phyloP scores from a whole-genome alignment of 2,888 invertebrate genomes.

The Marronus borbonicus region DNA sequence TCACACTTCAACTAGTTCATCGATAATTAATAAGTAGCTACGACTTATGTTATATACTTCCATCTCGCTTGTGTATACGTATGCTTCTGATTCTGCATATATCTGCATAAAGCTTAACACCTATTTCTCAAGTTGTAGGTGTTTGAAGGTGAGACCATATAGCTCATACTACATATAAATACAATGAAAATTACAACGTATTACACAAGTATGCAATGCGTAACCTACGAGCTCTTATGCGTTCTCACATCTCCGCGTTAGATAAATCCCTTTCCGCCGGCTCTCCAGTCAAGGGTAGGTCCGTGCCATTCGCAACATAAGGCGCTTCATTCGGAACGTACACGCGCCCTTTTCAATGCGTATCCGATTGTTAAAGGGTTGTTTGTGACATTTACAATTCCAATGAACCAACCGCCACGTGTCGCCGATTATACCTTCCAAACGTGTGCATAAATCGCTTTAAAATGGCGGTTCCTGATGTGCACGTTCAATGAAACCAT shows the following conservation, averaged over 20 bases:
- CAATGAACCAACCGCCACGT: constrained; percentile 66
- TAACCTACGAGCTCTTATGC: not conserved
- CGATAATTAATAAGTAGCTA: too few relatives aligned
- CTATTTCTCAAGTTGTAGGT: too few relatives aligned
- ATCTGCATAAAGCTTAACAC: too few relatives aligned
- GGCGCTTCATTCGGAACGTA: constrained; percentile 50
- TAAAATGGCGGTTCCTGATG: constrained; percentile 61
- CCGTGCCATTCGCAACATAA: constrained; percentile 50
- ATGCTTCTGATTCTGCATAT: too few relatives aligned
- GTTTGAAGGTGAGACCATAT: too few relatives aligned
- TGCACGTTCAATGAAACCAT: constrained; percentile 40
- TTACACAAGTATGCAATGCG: too few relatives aligned
- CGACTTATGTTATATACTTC: too few relatives aligned
- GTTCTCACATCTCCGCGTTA: not conserved
- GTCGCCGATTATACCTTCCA: constrained; percentile 63
- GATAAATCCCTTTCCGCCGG: constrained; percentile 20
- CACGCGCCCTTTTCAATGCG: constrained; percentile 64
- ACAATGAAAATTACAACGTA: too few relatives aligned
- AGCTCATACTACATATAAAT: too few relatives aligned
- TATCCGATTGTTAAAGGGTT: constrained; percentile 64
- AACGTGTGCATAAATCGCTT: constrained; percentile 60
- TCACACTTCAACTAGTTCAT: too few relatives aligned
- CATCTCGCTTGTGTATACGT: too few relatives aligned
- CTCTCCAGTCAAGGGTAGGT: constrained; percentile 44
- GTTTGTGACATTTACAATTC: constrained; percentile 67